phyloP scores from a whole-genome alignment of 1,140 invertebrate species.

The Idris sp. region DNA sequence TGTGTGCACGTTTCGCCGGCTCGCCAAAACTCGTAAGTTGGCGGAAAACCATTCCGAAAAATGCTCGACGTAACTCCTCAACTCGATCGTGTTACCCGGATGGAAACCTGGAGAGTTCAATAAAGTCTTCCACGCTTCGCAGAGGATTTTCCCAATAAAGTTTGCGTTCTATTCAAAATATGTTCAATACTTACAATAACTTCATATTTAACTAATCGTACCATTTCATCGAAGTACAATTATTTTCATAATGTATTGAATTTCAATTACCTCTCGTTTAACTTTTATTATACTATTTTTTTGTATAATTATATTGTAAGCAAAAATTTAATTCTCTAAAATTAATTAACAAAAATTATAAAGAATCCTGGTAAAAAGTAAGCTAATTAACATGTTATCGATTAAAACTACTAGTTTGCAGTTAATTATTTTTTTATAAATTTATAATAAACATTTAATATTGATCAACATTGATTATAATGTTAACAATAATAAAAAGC shows the following conservation, averaged over 20 bases:
- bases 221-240: conserved; percentile 22
- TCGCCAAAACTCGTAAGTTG: conserved; percentile 61
- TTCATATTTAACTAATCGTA: conserved; percentile 44
- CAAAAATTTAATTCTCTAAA: too few species aligned
- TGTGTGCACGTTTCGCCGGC: conserved; percentile 45
- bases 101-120: conserved; percentile 60
- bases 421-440: too few species aligned
- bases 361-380: too few species aligned
- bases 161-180: conserved; percentile 54
- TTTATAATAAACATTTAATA: too few species aligned
- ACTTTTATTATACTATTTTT: conserved; percentile 16
- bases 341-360: too few species aligned
- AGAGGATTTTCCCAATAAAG: conserved; percentile 57
- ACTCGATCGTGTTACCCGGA: conserved; percentile 60
- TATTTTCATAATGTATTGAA: conserved; percentile 46
- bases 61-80: conserved; percentile 59
- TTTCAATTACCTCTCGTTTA: conserved; percentile 27
- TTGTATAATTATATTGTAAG: too few species aligned
- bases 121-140: conserved; percentile 58
- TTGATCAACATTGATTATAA: too few species aligned
- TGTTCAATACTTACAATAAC: conserved; percentile 60
- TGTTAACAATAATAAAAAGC: too few species aligned
- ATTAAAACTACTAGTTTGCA: too few species aligned
- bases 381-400: too few species aligned
- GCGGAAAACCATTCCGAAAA: conserved; percentile 61